Base-by-base conservation (phyloP, 1,140 invertebrate species). In the Sitobion miscanthi region DNA sequence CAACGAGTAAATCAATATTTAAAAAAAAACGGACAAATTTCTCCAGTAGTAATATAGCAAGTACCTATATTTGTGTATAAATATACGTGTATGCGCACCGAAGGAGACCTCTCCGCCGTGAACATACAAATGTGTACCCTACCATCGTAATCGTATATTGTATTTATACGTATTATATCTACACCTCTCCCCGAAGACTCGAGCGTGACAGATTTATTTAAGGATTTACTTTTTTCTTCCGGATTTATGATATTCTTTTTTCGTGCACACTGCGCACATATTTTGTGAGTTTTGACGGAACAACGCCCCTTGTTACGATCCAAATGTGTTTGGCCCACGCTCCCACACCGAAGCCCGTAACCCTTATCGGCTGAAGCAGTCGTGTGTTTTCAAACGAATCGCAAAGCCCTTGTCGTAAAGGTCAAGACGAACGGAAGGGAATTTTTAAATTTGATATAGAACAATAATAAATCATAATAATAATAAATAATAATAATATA, bases 181-280 rank as follows among this genome's bases (percentile, higher is more conserved):
- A 45, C 85, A 47, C 38, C 25, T 30, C 9, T 86, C 45, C 42
- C 45, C 9, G 6, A 86, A 47, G 42, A 47, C 25, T 86, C n/a
- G 85, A 47, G 6, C 20, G n/a, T 17, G 87, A 54, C 49, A 52
- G 87, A 89, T 89, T 54, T 89, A 89, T 89, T 89, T 54, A 5
- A 35, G 35, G 87, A 54, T 54, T 89, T 54, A 38, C 35, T 54
- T 89, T 88, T 88, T 2, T 88, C 49, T 54, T 54, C 20, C 23
- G 0, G 17, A 87, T 69, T n/a, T n/a, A 69, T 17, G n/a, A 69
- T 69, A n/a, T 69, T n/a, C 11, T 69, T 77, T 77, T 77, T 77
- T 77, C 5, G n/a, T 17, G 47, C 47, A 86, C 21, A 83, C 20
- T 83, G 25, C 25, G n/a, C 30, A 49, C 86, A n/a, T 87, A 49